Conservation (phyloP, 2,113 vertebrate genomes). For the Philantomba maxwellii region DNA sequence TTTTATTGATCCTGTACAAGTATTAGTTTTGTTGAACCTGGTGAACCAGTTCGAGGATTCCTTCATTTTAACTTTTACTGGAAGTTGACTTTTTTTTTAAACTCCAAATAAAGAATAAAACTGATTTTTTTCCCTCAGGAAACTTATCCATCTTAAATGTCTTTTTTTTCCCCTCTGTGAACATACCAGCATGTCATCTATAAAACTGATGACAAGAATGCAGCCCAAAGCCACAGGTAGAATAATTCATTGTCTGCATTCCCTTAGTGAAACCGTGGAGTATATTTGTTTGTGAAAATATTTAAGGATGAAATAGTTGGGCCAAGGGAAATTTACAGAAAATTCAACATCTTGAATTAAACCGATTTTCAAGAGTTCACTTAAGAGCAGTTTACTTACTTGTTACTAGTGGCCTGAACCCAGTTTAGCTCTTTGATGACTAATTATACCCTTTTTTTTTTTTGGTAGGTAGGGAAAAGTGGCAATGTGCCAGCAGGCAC, state of each 20-base stretch:
- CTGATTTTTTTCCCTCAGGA: not conserved
- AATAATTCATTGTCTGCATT: not conserved
- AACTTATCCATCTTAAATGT: not conserved
- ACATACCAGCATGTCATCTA: not conserved
- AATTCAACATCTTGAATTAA: slow-evolving; percentile 21
- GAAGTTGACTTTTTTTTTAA: not conserved
- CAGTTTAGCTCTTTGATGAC: not conserved
- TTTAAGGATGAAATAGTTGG: not conserved
- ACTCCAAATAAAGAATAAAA: not conserved
- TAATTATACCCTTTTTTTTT: slow-evolving; percentile 59
- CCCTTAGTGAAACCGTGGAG: not conserved
- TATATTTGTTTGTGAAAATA: slow-evolving; percentile 13
- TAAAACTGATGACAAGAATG: not conserved
- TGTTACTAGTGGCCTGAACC: not conserved
- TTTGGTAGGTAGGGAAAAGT: slow-evolving; percentile 94
- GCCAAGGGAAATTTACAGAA: not conserved
- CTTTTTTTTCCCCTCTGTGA: not conserved
- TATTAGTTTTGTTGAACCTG: not conserved
- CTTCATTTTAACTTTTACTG: slow-evolving; percentile 30
- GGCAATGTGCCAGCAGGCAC: slow-evolving; percentile 99
- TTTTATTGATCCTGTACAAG: not conserved
- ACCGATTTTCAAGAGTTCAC: not conserved
- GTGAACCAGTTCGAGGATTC: not conserved
- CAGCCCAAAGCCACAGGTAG: not conserved
- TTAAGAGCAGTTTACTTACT: not conserved